Percentiles rank a stretch among this genome's conserved stretches.
Evolutionary conservation across 2,888 invertebrate genomes (phyloP).

Genomic region (Melangyna quadrimaculata): DNA sequence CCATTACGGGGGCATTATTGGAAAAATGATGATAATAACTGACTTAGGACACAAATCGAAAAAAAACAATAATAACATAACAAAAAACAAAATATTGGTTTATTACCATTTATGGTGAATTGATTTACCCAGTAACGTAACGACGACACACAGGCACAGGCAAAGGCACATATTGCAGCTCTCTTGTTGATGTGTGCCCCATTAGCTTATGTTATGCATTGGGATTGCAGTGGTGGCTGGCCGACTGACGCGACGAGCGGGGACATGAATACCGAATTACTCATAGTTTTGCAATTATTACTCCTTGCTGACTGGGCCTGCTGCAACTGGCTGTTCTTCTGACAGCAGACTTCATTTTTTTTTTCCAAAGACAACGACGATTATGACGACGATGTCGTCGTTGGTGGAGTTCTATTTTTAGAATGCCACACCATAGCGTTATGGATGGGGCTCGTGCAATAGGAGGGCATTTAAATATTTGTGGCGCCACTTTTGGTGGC

Average conservation of each 20-base stretch:
- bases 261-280: constrained; percentile 49
- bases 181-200: neutral
- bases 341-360: constrained; percentile 22
- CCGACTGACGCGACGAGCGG: neutral
- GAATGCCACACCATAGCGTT: constrained; percentile 12
- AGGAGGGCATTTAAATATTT: constrained; percentile 44
- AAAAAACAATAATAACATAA: constrained; percentile 12
- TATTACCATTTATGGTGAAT: constrained; percentile 65
- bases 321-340: constrained; percentile 5
- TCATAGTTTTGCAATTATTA: constrained; percentile 59
- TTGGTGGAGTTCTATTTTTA: constrained; percentile 51
- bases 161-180: neutral
- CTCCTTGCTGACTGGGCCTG: constrained; percentile 16
- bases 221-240: neutral
- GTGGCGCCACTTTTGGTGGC: constrained; percentile 57
- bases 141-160: neutral
- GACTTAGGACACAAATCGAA: constrained; percentile 37
- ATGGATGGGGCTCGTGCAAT: constrained; percentile 12
- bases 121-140: constrained; percentile 42
- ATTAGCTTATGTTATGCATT: constrained; percentile 16
- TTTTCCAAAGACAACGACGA: neutral
- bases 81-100: constrained; percentile 61
- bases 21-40: constrained; percentile 34
- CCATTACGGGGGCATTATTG: constrained; percentile 43
- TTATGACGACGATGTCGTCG: neutral